phyloP scores from a whole-genome alignment of 2,888 invertebrate species.

The Xestia sexstrigata region DNA sequence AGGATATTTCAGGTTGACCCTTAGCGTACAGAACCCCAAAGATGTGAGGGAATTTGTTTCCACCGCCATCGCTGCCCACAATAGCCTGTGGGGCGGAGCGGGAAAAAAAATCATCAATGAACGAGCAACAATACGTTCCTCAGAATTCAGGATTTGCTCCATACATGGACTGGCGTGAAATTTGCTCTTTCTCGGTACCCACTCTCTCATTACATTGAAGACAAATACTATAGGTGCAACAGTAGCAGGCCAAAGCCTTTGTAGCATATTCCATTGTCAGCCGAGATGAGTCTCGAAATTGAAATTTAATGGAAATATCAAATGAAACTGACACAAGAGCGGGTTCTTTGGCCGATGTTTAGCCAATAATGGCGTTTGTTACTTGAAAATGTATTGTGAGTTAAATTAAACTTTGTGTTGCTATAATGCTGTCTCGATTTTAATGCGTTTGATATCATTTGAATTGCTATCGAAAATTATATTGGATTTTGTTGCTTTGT shows the following conservation, averaged over 20 bases:
- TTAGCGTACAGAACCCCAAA: conserved; percentile 53
- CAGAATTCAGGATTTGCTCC: conserved; percentile 75
- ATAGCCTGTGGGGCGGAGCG: conserved; percentile 78
- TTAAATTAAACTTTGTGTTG: conserved; percentile 75
- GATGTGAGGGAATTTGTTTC: conserved; percentile 62
- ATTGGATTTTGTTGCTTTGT: conserved; percentile 60
- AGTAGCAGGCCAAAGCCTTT: conserved; percentile 69
- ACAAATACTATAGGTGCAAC: conserved; percentile 63
- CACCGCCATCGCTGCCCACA: conserved; percentile 74
- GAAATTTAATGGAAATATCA: conserved; percentile 85
- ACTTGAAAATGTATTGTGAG: conserved; percentile 72
- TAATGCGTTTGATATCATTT: conserved; percentile 65
- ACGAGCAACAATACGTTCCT: conserved; percentile 75
- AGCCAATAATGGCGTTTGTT: conserved; percentile 76
- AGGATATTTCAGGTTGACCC: neutral
- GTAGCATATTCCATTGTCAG: conserved; percentile 55
- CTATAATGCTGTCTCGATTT: conserved; percentile 65
- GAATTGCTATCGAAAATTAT: conserved; percentile 63
- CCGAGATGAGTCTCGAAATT: conserved; percentile 82
- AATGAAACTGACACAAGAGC: conserved; percentile 76
- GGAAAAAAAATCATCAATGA: conserved; percentile 84
- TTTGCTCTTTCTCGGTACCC: conserved; percentile 77
- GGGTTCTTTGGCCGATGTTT: conserved; percentile 74
- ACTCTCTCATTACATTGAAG: conserved; percentile 70
- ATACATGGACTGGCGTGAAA: conserved; percentile 77